A percentile compares a stretch with the other conserved stretches of the same genome.
phyloP scores from a whole-genome alignment of 2,113 vertebrate species.

The Cyanoramphus novaezelandiae region DNA sequence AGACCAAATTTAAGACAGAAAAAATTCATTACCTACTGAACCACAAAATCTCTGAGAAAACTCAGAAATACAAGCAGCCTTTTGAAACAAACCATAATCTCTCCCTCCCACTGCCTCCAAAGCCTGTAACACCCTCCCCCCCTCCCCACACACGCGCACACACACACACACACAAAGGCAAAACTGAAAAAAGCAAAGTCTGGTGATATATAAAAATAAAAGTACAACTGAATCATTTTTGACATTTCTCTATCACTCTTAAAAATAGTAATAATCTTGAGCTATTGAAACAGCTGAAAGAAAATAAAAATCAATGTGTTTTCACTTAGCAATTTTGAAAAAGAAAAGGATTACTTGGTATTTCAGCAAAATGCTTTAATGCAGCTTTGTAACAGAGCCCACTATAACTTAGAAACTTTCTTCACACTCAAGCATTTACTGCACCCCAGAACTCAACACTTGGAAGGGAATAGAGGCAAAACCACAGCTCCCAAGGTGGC shows the following conservation, averaged over 20 bases:
- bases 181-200: neutral
- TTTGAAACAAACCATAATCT: neutral
- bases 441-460: neutral
- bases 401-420: neutral
- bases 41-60: neutral
- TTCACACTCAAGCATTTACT: neutral
- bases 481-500: accelerated
- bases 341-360: conserved; percentile 30
- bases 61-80: neutral
- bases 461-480: neutral
- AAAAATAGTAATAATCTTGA: conserved; percentile 59
- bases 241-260: conserved; percentile 61
- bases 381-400: conserved; percentile 29
- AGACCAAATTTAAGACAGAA: neutral
- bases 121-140: neutral
- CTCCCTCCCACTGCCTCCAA: neutral
- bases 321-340: conserved; percentile 26
- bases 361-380: conserved; percentile 44
- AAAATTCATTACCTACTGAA: neutral
- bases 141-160: too few species aligned
- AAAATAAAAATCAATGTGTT: conserved; percentile 63
- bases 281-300: conserved; percentile 32
- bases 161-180: neutral
- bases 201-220: conserved; percentile 37
- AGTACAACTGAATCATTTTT: conserved; percentile 31